phyloP scores from a whole-genome alignment of 2,888 invertebrate species.

The Trachelus troglodyta region DNA sequence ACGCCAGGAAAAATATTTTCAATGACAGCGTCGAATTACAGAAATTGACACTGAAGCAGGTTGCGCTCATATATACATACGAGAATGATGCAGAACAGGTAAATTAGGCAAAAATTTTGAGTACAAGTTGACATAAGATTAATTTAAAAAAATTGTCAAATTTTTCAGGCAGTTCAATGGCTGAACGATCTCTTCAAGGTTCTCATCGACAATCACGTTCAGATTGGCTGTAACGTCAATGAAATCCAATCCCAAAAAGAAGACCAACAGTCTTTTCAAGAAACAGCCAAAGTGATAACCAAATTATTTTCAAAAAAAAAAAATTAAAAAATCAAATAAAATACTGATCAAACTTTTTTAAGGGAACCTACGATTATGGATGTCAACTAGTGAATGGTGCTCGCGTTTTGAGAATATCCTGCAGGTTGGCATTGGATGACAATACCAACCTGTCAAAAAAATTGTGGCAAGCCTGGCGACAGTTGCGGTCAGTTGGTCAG shows the following conservation, averaged over 20 bases:
- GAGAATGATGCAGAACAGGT: slow-evolving; percentile 81
- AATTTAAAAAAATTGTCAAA: not conserved
- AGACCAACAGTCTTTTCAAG: slow-evolving; percentile 80
- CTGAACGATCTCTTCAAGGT: slow-evolving; percentile 80
- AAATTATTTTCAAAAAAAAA: slow-evolving; percentile 5
- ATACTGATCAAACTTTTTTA: slow-evolving; percentile 34
- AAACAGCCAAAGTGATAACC: slow-evolving; percentile 78
- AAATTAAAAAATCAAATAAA: not conserved
- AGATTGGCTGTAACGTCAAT: slow-evolving; percentile 78
- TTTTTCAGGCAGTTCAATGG: slow-evolving; percentile 77
- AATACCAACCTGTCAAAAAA: slow-evolving; percentile 71
- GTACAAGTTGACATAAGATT: not conserved
- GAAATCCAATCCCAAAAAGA: slow-evolving; percentile 82
- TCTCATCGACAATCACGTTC: slow-evolving; percentile 75
- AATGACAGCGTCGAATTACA: slow-evolving; percentile 81
- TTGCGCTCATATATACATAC: slow-evolving; percentile 79
- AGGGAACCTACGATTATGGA: slow-evolving; percentile 87
- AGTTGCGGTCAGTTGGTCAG: slow-evolving; percentile 76
- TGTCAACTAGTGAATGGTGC: slow-evolving; percentile 82
- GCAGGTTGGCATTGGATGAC: slow-evolving; percentile 73
- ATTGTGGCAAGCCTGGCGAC: slow-evolving; percentile 77
- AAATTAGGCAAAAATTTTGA: not conserved
- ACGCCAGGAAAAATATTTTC: slow-evolving; percentile 77
- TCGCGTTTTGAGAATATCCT: slow-evolving; percentile 77
- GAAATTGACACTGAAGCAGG: slow-evolving; percentile 82